Evolutionary conservation across 2,888 invertebrate genomes (phyloP).

Genomic region (Latrodectus elegans): DNA sequence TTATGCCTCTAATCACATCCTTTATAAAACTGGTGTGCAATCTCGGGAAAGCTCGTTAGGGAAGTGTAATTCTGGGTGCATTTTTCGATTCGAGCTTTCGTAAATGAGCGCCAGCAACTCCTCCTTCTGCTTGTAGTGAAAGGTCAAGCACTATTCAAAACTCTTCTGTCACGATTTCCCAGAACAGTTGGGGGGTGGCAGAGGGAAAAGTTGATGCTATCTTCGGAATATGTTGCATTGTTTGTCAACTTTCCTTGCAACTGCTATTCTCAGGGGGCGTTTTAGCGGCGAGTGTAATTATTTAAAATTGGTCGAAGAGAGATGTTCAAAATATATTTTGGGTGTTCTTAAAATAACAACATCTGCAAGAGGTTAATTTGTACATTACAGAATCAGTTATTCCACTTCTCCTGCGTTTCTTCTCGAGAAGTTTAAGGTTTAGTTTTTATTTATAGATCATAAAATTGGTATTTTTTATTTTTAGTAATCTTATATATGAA

Average conservation of each 20-base stretch:
- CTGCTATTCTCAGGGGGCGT: not conserved
- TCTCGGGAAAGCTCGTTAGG: slow-evolving; percentile 1
- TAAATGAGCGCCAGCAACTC: slow-evolving; percentile 7
- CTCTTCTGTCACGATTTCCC: slow-evolving; percentile 48
- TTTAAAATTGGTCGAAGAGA: too few relatives aligned
- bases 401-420: too few relatives aligned
- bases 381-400: too few relatives aligned
- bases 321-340: too few relatives aligned
- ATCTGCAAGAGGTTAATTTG: too few relatives aligned
- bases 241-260: slow-evolving; percentile 26
- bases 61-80: slow-evolving; percentile 43
- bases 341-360: too few relatives aligned
- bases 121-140: slow-evolving; percentile 20
- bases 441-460: too few relatives aligned
- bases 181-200: not conserved
- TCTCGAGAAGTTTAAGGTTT: too few relatives aligned
- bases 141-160: slow-evolving; percentile 50
- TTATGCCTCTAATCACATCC: not conserved
- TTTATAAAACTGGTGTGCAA: not conserved
- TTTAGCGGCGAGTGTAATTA: not conserved
- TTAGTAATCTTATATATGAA: too few relatives aligned
- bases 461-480: too few relatives aligned
- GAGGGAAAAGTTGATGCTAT: too few relatives aligned
- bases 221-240: slow-evolving; percentile 23
- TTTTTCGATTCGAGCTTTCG: not conserved